A percentile compares a stretch with the other conserved stretches of the same genome.
Evolutionary conservation across 2,113 vertebrate genomes (phyloP).

Genomic region (Excalfactoria chinensis): DNA sequence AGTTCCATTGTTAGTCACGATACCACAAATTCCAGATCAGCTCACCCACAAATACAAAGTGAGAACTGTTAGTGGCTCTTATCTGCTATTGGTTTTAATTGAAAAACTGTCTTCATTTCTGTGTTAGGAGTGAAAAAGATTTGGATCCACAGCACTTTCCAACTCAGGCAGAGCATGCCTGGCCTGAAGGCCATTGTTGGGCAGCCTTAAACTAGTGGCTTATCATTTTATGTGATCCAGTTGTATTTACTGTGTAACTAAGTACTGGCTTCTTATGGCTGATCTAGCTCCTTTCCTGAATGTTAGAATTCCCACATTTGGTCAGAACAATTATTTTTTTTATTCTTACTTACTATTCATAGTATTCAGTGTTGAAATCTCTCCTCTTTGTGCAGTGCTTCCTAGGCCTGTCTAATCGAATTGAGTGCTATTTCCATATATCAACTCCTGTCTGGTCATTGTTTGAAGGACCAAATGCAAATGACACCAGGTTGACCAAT

Average conservation of each 20-base stretch:
- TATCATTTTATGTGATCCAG: background rate
- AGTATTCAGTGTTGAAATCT: background rate
- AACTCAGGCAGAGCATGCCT: background rate
- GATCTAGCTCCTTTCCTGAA: background rate
- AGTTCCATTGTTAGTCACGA: background rate
- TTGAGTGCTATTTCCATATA: background rate
- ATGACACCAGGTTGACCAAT: background rate
- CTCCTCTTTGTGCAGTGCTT: background rate
- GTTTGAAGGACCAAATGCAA: background rate
- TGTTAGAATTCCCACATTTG: background rate
- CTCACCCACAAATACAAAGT: background rate
- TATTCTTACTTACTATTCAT: background rate
- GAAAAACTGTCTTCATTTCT: background rate
- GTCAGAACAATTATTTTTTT: background rate
- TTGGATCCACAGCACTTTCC: background rate
- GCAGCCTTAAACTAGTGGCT: background rate
- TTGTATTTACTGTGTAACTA: background rate
- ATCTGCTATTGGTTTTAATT: background rate
- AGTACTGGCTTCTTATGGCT: background rate
- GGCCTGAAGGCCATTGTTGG: background rate
- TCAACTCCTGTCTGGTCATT: background rate
- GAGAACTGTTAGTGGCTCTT: background rate
- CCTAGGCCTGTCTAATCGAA: background rate
- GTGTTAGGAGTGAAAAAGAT: background rate
- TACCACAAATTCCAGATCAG: background rate